Conservation (phyloP, 2,888 invertebrate genomes). For the Autographa gamma region DNA sequence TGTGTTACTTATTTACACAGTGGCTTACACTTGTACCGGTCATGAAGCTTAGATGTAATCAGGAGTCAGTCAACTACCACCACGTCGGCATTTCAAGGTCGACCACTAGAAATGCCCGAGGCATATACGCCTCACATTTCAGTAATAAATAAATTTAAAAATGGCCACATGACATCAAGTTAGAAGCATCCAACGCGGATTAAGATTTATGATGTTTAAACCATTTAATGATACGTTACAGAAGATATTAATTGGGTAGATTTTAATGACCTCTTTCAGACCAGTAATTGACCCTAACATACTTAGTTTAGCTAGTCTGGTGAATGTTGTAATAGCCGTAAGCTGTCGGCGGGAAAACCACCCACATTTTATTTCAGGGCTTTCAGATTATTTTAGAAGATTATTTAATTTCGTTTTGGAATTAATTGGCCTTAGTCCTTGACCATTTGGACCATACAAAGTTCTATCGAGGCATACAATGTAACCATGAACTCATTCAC, state of each 20-base stretch:
- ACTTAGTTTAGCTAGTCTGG: background rate
- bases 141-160: background rate
- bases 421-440: background rate
- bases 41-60: background rate
- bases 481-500: no score
- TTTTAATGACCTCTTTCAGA: background rate
- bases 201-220: background rate
- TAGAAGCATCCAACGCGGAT: background rate
- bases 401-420: background rate
- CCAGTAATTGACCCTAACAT: background rate
- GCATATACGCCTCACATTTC: background rate
- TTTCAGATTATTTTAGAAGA: background rate
- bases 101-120: background rate
- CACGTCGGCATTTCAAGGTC: background rate
- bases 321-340: background rate
- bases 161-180: background rate
- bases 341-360: background rate
- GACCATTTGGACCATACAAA: background rate
- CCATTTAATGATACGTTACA: conserved; percentile 1
- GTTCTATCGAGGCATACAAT: no score
- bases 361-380: background rate
- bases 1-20: background rate
- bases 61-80: conserved; percentile 1
- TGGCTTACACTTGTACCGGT: background rate
- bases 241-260: background rate